Evolutionary conservation across 2,113 vertebrate species (phyloP), one percentile per base, ranked within the genome.

Genomic region (Coturnix japonica): DNA sequence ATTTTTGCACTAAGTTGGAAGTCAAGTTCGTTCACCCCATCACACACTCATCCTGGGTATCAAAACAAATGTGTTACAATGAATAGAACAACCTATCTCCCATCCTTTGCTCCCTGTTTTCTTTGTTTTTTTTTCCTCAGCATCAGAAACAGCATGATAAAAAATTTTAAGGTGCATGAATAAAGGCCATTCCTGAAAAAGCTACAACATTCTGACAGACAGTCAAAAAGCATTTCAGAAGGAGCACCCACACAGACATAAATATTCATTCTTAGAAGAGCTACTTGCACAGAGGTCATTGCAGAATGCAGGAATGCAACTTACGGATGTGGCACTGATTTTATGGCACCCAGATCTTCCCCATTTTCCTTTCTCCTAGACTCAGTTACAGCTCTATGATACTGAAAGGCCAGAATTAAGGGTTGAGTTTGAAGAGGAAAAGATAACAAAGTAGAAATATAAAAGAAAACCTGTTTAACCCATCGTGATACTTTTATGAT

Each of bases 151-250:
- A 95, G 88, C 74, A 83, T 86, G 89, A 84, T 79, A 93, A 92
- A 93, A 92, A 90, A 87, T 77, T 54, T 77, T 89, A 95, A 96
- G 93, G 96, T 89, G 91, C 96, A 6, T 85, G 86, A 95, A 86
- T 79, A 92, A 95, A 96, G 90, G 93, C 92, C 87, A 96, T 92
- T 95, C 89, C 93, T 91, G 91, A 96, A 94, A 85, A 94, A 96
- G 87, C 87, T 88, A 81, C 81, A 63, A 94, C 80, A 90, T 91
- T 96, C 87, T 89, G 65, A 95, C 81, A 86, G 25, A 96, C 81
- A 93, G 90, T 96, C 93, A 90, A 79, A 95, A 97, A 95, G 92
- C 90, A 90, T 90, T 93, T 89, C 91, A 85, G 81, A 95, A 91
- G 87, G 73, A 95, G 92, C 92, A 95, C 81, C 82, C 87, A 95